Base-by-base conservation (phyloP, 2,888 invertebrate genomes). In the Sericinus montela region DNA sequence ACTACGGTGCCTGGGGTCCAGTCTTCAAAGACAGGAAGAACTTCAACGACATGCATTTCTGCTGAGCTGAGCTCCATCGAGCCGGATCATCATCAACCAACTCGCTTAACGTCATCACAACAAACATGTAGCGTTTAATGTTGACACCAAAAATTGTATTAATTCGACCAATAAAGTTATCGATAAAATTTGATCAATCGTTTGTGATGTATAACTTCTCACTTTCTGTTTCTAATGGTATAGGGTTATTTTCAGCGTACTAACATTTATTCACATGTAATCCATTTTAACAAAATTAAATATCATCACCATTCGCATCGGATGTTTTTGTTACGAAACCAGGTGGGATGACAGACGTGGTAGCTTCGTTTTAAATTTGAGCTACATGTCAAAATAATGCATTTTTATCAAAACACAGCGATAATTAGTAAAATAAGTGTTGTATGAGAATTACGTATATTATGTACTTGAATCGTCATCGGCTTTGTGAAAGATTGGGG, bases 11-110 rank as follows among this genome's bases (percentile, higher is more conserved):
- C 45, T 95, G 94, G 94, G 94, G 94, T 52, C 84, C 94, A 29
- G 81, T 92, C 52, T 94, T 91, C 82, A 94, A 94, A 84, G 93
- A 93, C 86, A 93, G 92, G 75, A 90, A 93, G 62, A 89, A 92
- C 69, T 95, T 95, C 75, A 83, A 90, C 53, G 91, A 92, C 62
- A 92, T 94, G 92, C 95, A 95, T 78, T 79, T 89, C 70, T 93
- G 91, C 75, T 92, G 78, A 62, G 51, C 49, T 48, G 48, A 29
- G 28, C 28, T 39, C 23, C 36, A 8, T 48, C 50, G 45, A 41
- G 49, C 40, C 52, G 41, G 52, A 35, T 42, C 42, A 45, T 45
- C 42, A 34, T 29, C 49, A 50, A 43, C 54, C 59, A 61, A 63
- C 54, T 57, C 58, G 63, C 59, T 60, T 61, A 51, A 57, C 64